These are phyloP conservation scores for Plagodis dolabraria DNA, from an alignment of 2,888 invertebrate species.

Conservation along the genomic window DNA sequence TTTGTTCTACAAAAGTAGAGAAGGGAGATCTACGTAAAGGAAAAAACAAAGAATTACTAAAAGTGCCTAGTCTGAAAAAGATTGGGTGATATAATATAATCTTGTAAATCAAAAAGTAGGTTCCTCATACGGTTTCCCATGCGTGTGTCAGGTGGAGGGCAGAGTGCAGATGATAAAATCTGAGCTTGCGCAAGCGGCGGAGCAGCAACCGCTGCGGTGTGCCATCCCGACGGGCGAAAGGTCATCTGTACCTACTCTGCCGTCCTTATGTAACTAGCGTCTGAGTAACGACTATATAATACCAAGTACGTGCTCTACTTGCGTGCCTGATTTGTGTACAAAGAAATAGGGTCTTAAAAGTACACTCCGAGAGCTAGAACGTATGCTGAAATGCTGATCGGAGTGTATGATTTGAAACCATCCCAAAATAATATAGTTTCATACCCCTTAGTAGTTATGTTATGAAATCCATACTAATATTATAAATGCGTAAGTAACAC, in stretches of 20 bases:
- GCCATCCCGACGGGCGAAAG: slow-evolving; percentile 73
- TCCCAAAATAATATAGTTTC: too few relatives aligned
- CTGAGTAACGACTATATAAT: slow-evolving; percentile 15
- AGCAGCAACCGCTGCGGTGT: slow-evolving; percentile 50
- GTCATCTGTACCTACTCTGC: slow-evolving; percentile 54
- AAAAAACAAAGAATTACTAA: neutral
- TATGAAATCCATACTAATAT: too few relatives aligned
- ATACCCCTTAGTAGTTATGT: too few relatives aligned
- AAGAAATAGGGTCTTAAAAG: neutral
- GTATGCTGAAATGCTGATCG: too few relatives aligned
- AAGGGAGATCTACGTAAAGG: too few relatives aligned
- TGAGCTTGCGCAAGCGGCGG: slow-evolving; percentile 57
- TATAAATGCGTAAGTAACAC: too few relatives aligned
- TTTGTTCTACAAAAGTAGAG: too few relatives aligned
- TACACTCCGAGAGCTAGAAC: neutral
- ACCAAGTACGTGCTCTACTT: slow-evolving; percentile 42
- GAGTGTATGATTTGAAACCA: too few relatives aligned
- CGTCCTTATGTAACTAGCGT: slow-evolving; percentile 53
- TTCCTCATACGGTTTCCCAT: slow-evolving; percentile 35
- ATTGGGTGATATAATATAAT: slow-evolving; percentile 4
- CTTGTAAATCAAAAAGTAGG: slow-evolving; percentile 24
- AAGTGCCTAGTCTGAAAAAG: neutral
- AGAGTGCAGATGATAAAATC: slow-evolving; percentile 57
- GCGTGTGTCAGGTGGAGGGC: slow-evolving; percentile 53
- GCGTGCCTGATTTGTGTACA: slow-evolving; percentile 29